These are phyloP conservation scores for Mobula birostris DNA, from an alignment of 2,113 vertebrate species.

Conservation along the genomic window DNA sequence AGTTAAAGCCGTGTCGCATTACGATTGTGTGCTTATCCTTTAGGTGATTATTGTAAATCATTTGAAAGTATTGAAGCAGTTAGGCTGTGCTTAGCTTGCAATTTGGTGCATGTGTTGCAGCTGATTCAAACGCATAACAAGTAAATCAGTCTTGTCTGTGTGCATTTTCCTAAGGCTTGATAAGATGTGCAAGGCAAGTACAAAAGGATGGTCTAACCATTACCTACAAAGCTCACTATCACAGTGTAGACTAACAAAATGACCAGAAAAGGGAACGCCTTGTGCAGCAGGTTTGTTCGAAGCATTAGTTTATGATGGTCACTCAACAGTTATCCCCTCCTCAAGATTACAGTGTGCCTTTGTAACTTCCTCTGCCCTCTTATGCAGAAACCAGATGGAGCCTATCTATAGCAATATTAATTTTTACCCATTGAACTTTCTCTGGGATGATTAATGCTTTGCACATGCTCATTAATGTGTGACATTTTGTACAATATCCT, in stretches of 20 bases:
- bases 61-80: not conserved
- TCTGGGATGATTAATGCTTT: not conserved
- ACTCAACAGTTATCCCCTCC: not conserved
- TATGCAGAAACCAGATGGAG: not conserved
- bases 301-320: not conserved
- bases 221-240: not conserved
- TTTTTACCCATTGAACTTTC: not conserved
- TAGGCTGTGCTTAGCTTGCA: no score
- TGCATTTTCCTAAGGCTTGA: not conserved
- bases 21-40: not conserved
- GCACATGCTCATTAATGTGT: conserved; percentile 1
- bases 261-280: not conserved
- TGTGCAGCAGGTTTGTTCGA: no score
- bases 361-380: not conserved
- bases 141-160: not conserved
- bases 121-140: not conserved
- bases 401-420: not conserved
- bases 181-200: not conserved
- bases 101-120: not conserved
- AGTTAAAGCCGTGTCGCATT: not conserved
- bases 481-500: not conserved
- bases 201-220: not conserved
- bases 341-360: not conserved
- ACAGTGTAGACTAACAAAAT: not conserved
- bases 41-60: not conserved